Conservation (phyloP, 2,113 vertebrate genomes). For the Syngnathus scovelli region DNA sequence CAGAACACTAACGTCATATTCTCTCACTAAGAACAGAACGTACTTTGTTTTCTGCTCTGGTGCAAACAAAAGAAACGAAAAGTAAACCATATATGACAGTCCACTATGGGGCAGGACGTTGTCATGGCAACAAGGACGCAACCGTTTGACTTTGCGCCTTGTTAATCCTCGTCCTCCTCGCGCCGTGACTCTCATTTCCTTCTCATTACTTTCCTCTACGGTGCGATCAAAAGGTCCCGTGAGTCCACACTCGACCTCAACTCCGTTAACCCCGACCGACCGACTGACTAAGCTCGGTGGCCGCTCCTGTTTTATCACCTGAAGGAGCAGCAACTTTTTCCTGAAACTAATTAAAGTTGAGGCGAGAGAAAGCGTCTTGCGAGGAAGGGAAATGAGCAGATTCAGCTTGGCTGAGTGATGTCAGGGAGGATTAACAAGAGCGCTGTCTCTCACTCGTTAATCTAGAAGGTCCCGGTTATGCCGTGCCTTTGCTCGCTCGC, state of each 20-base stretch:
- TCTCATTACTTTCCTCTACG: slow-evolving; percentile 16
- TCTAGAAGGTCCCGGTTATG: slow-evolving; percentile 65
- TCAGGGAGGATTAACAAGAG: slow-evolving; percentile 55
- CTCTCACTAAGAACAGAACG: slow-evolving; percentile 18
- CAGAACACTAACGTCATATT: slow-evolving; percentile 35
- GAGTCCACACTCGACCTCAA: slow-evolving; percentile 48
- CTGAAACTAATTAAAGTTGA: slow-evolving; percentile 70
- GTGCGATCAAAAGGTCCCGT: slow-evolving; percentile 39
- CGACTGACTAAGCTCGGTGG: slow-evolving; percentile 47
- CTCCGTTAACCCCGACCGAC: slow-evolving; percentile 46
- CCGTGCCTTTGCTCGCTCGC: slow-evolving; percentile 12
- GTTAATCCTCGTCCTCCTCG: not conserved
- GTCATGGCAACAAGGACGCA: not conserved
- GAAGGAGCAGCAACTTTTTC: slow-evolving; percentile 51
- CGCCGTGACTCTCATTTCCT: slow-evolving; percentile 16
- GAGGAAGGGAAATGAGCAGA: slow-evolving; percentile 33
- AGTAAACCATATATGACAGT: not conserved
- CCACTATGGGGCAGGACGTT: no score
- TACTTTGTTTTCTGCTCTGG: not conserved
- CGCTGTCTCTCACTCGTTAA: slow-evolving; percentile 57
- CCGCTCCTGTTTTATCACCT: slow-evolving; percentile 64
- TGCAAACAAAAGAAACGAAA: not conserved
- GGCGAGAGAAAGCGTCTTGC: slow-evolving; percentile 34
- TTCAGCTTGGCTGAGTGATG: slow-evolving; percentile 48
- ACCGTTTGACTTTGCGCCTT: not conserved